phyloP scores from a whole-genome alignment of 1,140 invertebrate species.

The Scaptodrosophila lebanonensis region DNA sequence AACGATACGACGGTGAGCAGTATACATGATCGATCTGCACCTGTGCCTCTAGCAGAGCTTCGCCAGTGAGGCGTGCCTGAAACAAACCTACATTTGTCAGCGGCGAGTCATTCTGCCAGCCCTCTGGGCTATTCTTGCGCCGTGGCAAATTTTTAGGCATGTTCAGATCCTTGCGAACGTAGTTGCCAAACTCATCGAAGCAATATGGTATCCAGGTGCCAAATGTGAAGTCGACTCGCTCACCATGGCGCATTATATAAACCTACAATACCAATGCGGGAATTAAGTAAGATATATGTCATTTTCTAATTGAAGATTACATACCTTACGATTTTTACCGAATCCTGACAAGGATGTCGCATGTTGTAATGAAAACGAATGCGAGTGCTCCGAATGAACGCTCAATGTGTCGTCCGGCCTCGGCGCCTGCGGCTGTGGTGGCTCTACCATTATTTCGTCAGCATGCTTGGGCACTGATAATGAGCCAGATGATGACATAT shows the following conservation, averaged over 20 bases:
- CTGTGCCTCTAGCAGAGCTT: slow-evolving; percentile 84
- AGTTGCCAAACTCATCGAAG: slow-evolving; percentile 88
- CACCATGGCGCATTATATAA: slow-evolving; percentile 85
- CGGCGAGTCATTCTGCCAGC: slow-evolving; percentile 89
- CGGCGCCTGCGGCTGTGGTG: slow-evolving; percentile 40
- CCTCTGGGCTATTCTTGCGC: slow-evolving; percentile 80
- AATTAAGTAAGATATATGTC: too few species aligned
- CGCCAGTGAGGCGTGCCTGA: slow-evolving; percentile 86
- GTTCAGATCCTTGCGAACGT: slow-evolving; percentile 91
- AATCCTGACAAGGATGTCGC: slow-evolving; percentile 21
- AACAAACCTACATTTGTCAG: slow-evolving; percentile 89
- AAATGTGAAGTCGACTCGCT: slow-evolving; percentile 94
- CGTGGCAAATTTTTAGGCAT: slow-evolving; percentile 87
- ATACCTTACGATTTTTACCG: slow-evolving; percentile 77
- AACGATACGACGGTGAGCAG: slow-evolving; percentile 91
- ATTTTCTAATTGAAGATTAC: too few species aligned
- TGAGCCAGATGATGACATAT: slow-evolving; percentile 59
- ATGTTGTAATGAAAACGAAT: slow-evolving; percentile 23
- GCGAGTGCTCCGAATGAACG: slow-evolving; percentile 50
- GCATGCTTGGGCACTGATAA: slow-evolving; percentile 45
- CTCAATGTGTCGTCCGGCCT: slow-evolving; percentile 65
- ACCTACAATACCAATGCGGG: slow-evolving; percentile 54
- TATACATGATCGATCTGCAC: slow-evolving; percentile 86
- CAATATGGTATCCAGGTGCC: slow-evolving; percentile 91
- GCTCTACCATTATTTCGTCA: slow-evolving; percentile 68